Evolutionary conservation across 2,888 invertebrate species (phyloP).

Genomic region (Girardia tigrina): DNA sequence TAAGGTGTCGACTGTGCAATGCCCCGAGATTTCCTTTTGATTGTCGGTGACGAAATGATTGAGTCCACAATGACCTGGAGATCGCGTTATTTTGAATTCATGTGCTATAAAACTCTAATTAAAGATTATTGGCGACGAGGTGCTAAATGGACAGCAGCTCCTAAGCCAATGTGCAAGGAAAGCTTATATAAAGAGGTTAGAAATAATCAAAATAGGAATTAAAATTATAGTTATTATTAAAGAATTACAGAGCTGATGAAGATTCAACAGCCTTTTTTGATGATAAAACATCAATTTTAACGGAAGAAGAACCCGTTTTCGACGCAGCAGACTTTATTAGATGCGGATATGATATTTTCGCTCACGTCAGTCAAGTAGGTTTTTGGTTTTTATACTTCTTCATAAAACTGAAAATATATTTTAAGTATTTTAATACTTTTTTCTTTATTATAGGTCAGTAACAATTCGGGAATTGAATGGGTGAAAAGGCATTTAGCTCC

Average conservation of each 20-base stretch:
- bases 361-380: not conserved
- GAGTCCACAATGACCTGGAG: slow-evolving; percentile 41
- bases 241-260: not conserved
- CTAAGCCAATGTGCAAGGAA: slow-evolving; percentile 39
- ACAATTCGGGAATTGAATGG: slow-evolving; percentile 39
- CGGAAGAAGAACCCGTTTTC: slow-evolving; percentile 39
- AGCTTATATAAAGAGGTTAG: slow-evolving; percentile 39
- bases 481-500: slow-evolving; percentile 38
- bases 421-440: not conserved
- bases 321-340: slow-evolving; percentile 38
- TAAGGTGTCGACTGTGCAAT: slow-evolving; percentile 3
- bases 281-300: slow-evolving; percentile 21
- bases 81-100: slow-evolving; percentile 40
- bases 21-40: slow-evolving; percentile 39
- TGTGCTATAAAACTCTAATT: slow-evolving; percentile 39
- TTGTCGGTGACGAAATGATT: slow-evolving; percentile 40
- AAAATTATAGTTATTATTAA: too few species aligned
- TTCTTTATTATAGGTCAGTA: slow-evolving; percentile 38
- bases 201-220: too few species aligned
- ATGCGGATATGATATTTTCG: not conserved
- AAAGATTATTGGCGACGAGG: slow-evolving; percentile 40
- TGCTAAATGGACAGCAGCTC: slow-evolving; percentile 40
- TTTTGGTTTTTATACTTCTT: not conserved
- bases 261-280: not conserved
- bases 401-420: not conserved